Percentiles rank a stretch among this genome's conserved stretches.
These are phyloP conservation scores for Pimpla rufipes DNA, from an alignment of 2,888 invertebrate genomes.

Conservation along the genomic window DNA sequence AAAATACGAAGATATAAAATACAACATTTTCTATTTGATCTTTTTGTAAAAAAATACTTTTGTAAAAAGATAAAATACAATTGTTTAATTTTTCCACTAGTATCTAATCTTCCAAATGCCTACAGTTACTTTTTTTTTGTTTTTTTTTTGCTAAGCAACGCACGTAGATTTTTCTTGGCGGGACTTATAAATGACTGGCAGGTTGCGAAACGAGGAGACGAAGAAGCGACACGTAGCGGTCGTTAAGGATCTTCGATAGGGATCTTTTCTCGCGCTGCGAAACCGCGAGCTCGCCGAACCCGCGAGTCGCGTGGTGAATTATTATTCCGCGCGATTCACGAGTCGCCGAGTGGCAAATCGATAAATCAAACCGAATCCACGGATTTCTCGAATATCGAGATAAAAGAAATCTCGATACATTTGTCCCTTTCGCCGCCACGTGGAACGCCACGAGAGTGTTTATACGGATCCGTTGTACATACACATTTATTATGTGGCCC, in stretches of 20 bases:
- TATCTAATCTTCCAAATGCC: too few relatives aligned
- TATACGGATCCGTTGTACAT: too few relatives aligned
- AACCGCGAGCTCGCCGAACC: constrained; percentile 8
- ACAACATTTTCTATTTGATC: too few relatives aligned
- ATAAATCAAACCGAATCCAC: constrained; percentile 18
- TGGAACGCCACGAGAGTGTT: background rate
- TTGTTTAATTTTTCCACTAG: too few relatives aligned
- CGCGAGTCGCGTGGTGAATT: constrained; percentile 23
- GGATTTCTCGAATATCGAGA: constrained; percentile 10
- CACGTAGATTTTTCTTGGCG: background rate
- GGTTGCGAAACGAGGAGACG: constrained; percentile 35
- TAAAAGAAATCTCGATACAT: constrained; percentile 5
- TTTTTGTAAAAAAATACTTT: too few relatives aligned
- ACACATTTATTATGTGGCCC: constrained; percentile 12
- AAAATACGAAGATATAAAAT: too few relatives aligned
- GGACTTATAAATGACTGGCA: background rate
- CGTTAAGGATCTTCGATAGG: constrained; percentile 22
- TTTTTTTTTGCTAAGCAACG: background rate
- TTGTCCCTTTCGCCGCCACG: background rate
- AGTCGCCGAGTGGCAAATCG: background rate
- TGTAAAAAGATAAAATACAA: too few relatives aligned
- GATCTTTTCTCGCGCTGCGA: constrained; percentile 4
- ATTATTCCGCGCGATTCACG: background rate
- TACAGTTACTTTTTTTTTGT: too few relatives aligned
- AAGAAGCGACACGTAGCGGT: constrained; percentile 17